Percentiles rank a stretch among this genome's conserved stretches.
Evolutionary conservation across 1,140 invertebrate species (phyloP).

Genomic region (Drosophila parabipectinata): DNA sequence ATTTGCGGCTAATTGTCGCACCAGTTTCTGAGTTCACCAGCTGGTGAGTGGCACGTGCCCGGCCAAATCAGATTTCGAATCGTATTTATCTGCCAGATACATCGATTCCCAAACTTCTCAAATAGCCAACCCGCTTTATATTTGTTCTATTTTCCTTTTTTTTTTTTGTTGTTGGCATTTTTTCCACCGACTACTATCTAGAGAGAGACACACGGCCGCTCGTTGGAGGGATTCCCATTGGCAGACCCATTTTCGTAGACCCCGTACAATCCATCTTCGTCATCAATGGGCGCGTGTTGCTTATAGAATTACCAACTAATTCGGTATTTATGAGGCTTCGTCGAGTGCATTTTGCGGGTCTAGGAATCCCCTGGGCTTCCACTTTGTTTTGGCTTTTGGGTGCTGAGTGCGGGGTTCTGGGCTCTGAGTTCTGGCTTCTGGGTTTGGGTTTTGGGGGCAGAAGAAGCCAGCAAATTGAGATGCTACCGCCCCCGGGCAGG

Average conservation of each 20-base stretch:
- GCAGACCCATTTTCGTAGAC: slow-evolving; percentile 11
- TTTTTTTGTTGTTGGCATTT: neutral
- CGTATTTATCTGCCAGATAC: slow-evolving; percentile 33
- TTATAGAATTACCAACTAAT: slow-evolving; percentile 84
- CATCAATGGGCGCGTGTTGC: slow-evolving; percentile 83
- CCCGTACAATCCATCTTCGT: slow-evolving; percentile 42
- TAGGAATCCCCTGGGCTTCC: slow-evolving; percentile 36
- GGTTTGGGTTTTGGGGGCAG: slow-evolving; percentile 7
- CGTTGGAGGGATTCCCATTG: slow-evolving; percentile 16
- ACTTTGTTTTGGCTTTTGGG: slow-evolving; percentile 9
- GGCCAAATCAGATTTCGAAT: slow-evolving; percentile 43
- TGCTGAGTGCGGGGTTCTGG: neutral
- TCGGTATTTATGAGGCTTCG: slow-evolving; percentile 84
- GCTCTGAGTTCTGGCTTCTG: neutral
- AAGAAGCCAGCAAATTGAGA: slow-evolving; percentile 80
- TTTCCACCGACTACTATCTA: slow-evolving; percentile 40
- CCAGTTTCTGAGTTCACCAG: slow-evolving; percentile 2
- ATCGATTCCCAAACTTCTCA: slow-evolving; percentile 46
- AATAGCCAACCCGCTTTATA: slow-evolving; percentile 9
- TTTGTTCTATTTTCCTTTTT: slow-evolving; percentile 22
- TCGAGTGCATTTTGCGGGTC: slow-evolving; percentile 74
- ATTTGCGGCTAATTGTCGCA: slow-evolving; percentile 77
- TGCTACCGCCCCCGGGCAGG: slow-evolving; percentile 47
- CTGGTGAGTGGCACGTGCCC: slow-evolving; percentile 17
- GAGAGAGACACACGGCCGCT: slow-evolving; percentile 53